phyloP scores from a whole-genome alignment of 2,113 vertebrate species.

The Antennarius striatus region DNA sequence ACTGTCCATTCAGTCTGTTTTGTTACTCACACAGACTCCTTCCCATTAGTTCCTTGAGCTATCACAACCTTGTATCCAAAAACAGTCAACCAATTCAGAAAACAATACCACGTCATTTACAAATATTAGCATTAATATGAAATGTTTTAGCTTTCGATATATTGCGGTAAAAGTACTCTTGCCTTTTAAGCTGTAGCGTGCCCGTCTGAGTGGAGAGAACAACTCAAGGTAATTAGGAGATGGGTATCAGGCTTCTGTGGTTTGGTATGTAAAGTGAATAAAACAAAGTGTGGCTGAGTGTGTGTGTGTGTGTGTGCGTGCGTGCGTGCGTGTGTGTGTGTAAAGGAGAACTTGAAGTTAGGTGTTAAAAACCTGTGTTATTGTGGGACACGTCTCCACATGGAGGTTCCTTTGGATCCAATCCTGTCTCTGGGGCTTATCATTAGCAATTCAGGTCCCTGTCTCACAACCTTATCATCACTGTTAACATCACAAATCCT shows the following conservation, averaged over 20 bases:
- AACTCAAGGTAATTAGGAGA: slow-evolving; percentile 51
- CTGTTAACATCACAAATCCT: slow-evolving; percentile 41
- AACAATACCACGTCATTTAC: slow-evolving; percentile 67
- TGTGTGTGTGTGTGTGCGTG: neutral
- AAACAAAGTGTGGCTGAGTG: slow-evolving; percentile 15
- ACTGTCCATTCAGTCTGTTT: slow-evolving; percentile 42
- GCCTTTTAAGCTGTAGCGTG: slow-evolving; percentile 42
- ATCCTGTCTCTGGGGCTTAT: slow-evolving; percentile 32
- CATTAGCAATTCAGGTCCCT: slow-evolving; percentile 25
- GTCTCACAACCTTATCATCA: slow-evolving; percentile 37
- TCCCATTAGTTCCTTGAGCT: slow-evolving; percentile 37
- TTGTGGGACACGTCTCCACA: slow-evolving; percentile 19
- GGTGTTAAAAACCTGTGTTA: slow-evolving; percentile 17
- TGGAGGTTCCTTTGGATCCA: slow-evolving; percentile 21
- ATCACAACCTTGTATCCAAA: slow-evolving; percentile 56
- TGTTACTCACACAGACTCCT: slow-evolving; percentile 7
- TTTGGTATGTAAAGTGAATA: slow-evolving; percentile 20
- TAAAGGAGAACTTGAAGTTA: slow-evolving; percentile 32
- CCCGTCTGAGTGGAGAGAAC: slow-evolving; percentile 47
- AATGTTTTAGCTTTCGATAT: slow-evolving; percentile 63
- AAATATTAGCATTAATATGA: slow-evolving; percentile 74
- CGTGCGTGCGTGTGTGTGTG: slow-evolving; percentile 18
- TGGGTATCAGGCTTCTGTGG: slow-evolving; percentile 23
- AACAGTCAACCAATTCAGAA: slow-evolving; percentile 49
- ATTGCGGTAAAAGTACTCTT: slow-evolving; percentile 47